Conservation (phyloP, 2,113 vertebrate species). For the Amblyornis subalaris region DNA sequence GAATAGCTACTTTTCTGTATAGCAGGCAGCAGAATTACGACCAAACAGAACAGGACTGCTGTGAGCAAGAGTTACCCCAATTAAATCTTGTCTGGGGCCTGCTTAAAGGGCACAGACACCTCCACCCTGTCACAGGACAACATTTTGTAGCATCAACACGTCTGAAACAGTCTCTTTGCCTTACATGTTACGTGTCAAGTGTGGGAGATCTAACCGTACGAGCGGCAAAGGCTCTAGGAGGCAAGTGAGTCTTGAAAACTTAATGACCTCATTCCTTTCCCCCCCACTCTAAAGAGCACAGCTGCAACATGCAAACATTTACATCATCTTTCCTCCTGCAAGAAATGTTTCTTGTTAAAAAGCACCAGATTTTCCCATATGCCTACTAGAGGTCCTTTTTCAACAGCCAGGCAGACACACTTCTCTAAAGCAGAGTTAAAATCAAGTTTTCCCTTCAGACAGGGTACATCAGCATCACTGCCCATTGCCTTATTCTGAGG, state of each 20-base stretch:
- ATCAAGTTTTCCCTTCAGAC: background rate
- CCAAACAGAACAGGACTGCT: background rate
- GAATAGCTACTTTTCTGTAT: background rate
- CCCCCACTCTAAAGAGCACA: background rate
- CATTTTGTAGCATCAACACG: accelerated
- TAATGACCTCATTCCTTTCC: background rate
- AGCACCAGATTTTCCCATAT: background rate
- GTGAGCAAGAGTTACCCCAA: background rate
- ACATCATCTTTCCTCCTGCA: background rate
- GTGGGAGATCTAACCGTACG: background rate
- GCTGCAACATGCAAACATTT: background rate
- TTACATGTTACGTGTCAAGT: accelerated
- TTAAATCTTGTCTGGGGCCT: background rate
- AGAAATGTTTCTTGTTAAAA: background rate
- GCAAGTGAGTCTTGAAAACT: background rate
- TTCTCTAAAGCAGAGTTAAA: background rate
- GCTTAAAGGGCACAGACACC: background rate
- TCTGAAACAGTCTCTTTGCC: background rate
- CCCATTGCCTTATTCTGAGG: background rate
- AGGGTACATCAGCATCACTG: background rate
- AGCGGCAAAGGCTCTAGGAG: background rate
- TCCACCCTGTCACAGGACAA: background rate
- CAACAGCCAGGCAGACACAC: background rate
- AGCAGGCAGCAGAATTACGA: background rate
- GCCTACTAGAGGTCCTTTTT: background rate